Percentiles rank a stretch among this genome's conserved stretches.
Conservation (phyloP, 1,140 invertebrate genomes). For the Diorhabda elongata region DNA sequence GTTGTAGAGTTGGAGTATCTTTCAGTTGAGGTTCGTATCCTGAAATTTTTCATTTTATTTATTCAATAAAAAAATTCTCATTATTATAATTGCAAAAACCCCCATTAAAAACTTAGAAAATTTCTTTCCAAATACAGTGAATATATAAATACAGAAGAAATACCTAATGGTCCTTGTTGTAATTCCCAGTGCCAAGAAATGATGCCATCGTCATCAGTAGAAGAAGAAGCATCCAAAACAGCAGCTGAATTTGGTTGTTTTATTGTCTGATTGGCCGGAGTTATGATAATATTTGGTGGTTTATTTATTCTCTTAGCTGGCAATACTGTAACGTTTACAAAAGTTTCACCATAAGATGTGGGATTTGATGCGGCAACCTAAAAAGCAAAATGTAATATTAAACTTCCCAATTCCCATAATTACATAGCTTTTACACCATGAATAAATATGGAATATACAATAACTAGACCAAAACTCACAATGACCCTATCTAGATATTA, state of each 20-base stretch:
- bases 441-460: neutral
- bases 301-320: conserved; percentile 83
- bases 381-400: neutral
- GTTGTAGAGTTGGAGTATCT: conserved; percentile 76
- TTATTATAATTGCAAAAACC: no score
- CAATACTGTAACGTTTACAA: conserved; percentile 87
- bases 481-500: neutral
- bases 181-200: conserved; percentile 89
- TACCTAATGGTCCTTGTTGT: conserved; percentile 63
- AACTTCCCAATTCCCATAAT: conserved; percentile 1
- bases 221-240: conserved; percentile 77
- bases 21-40: conserved; percentile 76
- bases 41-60: conserved; percentile 44
- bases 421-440: neutral
- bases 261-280: conserved; percentile 76
- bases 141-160: neutral
- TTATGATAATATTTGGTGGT: conserved; percentile 80
- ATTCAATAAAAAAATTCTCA: neutral
- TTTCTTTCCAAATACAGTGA: no score
- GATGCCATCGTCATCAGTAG: conserved; percentile 56
- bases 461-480: neutral
- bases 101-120: no score
- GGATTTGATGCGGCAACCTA: conserved; percentile 65
- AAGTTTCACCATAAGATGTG: conserved; percentile 75
- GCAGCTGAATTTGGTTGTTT: conserved; percentile 85